Percentiles rank a stretch among this genome's conserved stretches.
phyloP scores from a whole-genome alignment of 2,888 invertebrate species.

The Mactromeris polynyma region DNA sequence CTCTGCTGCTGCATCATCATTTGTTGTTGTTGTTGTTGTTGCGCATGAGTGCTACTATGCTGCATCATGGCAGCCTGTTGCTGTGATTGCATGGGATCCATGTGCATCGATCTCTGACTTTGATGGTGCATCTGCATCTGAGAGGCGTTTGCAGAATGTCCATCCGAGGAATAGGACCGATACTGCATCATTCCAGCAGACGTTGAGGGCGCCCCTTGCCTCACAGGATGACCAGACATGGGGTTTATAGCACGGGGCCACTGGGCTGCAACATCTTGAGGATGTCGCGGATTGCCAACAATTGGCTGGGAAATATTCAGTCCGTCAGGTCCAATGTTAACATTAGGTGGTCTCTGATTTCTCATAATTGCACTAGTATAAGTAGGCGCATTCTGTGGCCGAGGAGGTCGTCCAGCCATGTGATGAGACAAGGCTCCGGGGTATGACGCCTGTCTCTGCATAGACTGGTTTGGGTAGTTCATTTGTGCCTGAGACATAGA shows the following conservation, averaged over 20 bases:
- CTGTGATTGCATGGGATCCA: slow-evolving; percentile 73
- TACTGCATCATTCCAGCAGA: slow-evolving; percentile 87
- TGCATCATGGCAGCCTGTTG: slow-evolving; percentile 75
- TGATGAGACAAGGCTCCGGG: slow-evolving; percentile 71
- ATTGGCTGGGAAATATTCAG: slow-evolving; percentile 86
- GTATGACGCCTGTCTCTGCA: slow-evolving; percentile 77
- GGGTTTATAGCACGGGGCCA: slow-evolving; percentile 88
- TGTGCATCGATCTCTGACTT: slow-evolving; percentile 65
- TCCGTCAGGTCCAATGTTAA: slow-evolving; percentile 89
- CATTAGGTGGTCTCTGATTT: slow-evolving; percentile 90
- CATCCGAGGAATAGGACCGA: slow-evolving; percentile 83
- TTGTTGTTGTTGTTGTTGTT: slow-evolving; percentile 73
- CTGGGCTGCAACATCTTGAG: slow-evolving; percentile 85
- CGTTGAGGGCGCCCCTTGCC: slow-evolving; percentile 69
- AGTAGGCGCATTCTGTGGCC: slow-evolving; percentile 69
- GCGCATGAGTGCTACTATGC: slow-evolving; percentile 63
- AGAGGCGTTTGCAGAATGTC: slow-evolving; percentile 67
- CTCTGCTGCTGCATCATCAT: slow-evolving; percentile 84
- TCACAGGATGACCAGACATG: slow-evolving; percentile 60
- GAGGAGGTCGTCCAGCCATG: slow-evolving; percentile 65
- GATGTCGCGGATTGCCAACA: slow-evolving; percentile 85
- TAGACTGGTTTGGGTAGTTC: slow-evolving; percentile 69
- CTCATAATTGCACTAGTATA: slow-evolving; percentile 86
- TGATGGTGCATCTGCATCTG: slow-evolving; percentile 81
- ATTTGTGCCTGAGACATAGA: slow-evolving; percentile 66